These are phyloP conservation scores for Gallinago nigripennis DNA, from an alignment of 2,797 vertebrate species.

Conservation along the genomic window DNA sequence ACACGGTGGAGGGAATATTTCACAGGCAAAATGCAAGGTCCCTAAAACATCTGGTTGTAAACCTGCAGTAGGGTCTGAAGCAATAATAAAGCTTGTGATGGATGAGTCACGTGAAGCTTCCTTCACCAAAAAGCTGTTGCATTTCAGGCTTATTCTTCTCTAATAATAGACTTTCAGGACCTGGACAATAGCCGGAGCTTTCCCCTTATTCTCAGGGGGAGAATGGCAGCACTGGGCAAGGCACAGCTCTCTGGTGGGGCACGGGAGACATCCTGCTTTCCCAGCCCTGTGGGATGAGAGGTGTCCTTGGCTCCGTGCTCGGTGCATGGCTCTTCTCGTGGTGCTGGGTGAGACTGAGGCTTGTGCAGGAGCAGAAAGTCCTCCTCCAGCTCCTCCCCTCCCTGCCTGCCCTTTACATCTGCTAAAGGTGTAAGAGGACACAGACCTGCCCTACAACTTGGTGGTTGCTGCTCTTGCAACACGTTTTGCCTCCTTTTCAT, in stretches of 20 bases:
- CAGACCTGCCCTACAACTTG: background rate
- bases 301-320: background rate
- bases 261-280: background rate
- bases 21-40: conserved; percentile 59
- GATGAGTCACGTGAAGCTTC: conserved; percentile 54
- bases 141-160: conserved; percentile 54
- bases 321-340: fast-evolving
- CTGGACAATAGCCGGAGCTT: conserved; percentile 2
- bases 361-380: background rate
- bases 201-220: background rate
- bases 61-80: conserved; percentile 65
- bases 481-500: background rate
- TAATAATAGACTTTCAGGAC: conserved; percentile 36
- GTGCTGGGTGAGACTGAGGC: background rate
- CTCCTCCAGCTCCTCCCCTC: background rate
- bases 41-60: conserved; percentile 70
- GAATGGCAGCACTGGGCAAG: background rate
- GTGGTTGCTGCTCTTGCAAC: fast-evolving
- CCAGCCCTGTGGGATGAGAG: fast-evolving
- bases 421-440: background rate
- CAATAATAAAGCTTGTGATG: conserved; percentile 65
- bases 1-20: conserved; percentile 70
- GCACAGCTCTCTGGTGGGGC: background rate
- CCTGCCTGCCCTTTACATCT: background rate
- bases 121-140: conserved; percentile 45